Conservation (phyloP, 2,113 vertebrate genomes). For the Tympanuchus pallidicinctus region DNA sequence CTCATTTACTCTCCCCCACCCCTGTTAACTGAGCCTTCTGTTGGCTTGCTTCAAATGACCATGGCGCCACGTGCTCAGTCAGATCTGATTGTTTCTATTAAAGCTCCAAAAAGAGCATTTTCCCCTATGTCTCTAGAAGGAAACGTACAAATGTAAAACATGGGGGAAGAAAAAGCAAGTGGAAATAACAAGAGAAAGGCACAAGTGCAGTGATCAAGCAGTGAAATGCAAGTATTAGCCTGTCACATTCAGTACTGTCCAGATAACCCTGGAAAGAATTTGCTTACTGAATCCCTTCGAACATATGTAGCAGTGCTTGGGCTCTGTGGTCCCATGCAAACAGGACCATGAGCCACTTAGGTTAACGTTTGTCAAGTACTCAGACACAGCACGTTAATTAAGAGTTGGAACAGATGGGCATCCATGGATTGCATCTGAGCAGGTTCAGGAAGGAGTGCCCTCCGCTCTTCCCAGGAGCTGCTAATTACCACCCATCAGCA, state of each 20-base stretch:
- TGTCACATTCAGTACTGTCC: not conserved
- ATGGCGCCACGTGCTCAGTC: not conserved
- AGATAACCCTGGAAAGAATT: not conserved
- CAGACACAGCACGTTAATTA: not conserved
- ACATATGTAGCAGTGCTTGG: rapidly evolving
- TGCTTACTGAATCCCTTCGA: not conserved
- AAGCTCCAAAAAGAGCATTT: rapidly evolving
- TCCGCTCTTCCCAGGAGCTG: not conserved
- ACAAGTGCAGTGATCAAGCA: not conserved
- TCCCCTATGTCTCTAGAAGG: not conserved
- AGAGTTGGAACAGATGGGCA: not conserved
- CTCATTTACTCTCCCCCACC: not conserved
- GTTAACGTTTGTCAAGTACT: not conserved
- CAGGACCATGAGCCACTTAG: not conserved
- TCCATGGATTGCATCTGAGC: not conserved
- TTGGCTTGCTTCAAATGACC: not conserved
- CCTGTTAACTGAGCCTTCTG: not conserved
- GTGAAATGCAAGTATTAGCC: not conserved
- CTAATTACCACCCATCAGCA: not conserved
- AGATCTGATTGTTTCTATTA: not conserved
- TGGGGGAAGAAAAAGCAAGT: not conserved
- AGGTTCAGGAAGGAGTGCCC: not conserved
- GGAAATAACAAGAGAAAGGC: not conserved
- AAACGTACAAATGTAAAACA: not conserved
- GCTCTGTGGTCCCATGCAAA: not conserved